Evolutionary conservation across 2,888 invertebrate genomes (phyloP), one percentile per base, ranked within the genome.

Genomic region (Branchipolynoe longqiensis): DNA sequence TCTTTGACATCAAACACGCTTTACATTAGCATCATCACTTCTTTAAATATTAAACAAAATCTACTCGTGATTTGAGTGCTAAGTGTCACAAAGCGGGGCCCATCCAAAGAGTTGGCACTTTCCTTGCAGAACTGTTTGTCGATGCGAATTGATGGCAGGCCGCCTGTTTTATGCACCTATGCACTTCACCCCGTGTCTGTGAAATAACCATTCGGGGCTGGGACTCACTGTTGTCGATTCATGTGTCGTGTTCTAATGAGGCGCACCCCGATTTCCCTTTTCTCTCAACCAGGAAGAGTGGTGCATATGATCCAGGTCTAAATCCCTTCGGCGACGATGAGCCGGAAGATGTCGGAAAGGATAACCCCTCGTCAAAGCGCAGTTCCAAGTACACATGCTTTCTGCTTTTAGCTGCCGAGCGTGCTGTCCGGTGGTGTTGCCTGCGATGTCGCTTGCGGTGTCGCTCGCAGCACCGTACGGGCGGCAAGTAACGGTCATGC

Each of bases 241-340:
- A 36, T 33, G 38, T 69, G 69, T 69, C 38, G 69, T 69, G 69
- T 36, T 36, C 69, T 69, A 69, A 69, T 38, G 69, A 14, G 12
- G 2, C 14, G n/a, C 38, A 69, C 69, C 25, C 14, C 36, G 12
- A 69, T 78, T 78, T 78, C 78, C 78, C 14, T 62, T 78, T 78
- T 78, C 14, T 78, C 78, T 78, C 48, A 14, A 78, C 31, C 56
- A 84, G 85, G 82, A 41, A 36, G 62, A 40, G 40, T n/a, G n/a
- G n/a, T 25, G 38, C 81, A 33, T 85, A 85, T 64, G 85, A 85
- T 31, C 41, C 59, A 36, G 59, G 56, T 31, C 64, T 85, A 38
- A 85, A 85, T 64, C 85, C 85, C 41, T 85, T 85, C 41, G 85
- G 81, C 18, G 85, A 85, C 25, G 85, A 82, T 36, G n/a, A n/a